Evolutionary conservation across 2,888 invertebrate genomes (phyloP).

Genomic region (Ligdia adustata): DNA sequence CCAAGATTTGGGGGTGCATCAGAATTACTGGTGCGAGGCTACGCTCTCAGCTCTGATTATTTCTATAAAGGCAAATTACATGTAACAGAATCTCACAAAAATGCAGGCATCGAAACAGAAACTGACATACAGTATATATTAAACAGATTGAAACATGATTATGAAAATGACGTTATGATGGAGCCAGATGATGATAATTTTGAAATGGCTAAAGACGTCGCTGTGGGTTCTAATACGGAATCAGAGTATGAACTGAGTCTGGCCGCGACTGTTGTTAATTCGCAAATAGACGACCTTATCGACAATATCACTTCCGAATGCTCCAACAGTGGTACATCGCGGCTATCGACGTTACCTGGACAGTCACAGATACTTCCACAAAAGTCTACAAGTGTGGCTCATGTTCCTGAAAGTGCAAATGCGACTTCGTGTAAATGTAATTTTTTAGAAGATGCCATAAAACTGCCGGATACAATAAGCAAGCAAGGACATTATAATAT

Average conservation of each 20-base stretch:
- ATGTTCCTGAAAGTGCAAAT: slow-evolving; percentile 34
- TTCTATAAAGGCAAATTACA: slow-evolving; percentile 63
- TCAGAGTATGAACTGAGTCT: slow-evolving; percentile 47
- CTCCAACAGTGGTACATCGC: slow-evolving; percentile 27
- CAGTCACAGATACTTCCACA: no score
- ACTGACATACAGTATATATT: slow-evolving; percentile 50
- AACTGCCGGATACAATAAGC: slow-evolving; percentile 33
- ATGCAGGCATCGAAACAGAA: slow-evolving; percentile 48
- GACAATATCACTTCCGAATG: slow-evolving; percentile 45
- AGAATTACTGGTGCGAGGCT: slow-evolving; percentile 60
- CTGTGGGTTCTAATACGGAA: slow-evolving; percentile 35
- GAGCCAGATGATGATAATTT: slow-evolving; percentile 46
- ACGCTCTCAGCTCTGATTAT: slow-evolving; percentile 57
- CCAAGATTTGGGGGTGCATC: slow-evolving; percentile 52
- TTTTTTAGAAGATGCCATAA: slow-evolving; percentile 21
- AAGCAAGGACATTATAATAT: slow-evolving; percentile 35
- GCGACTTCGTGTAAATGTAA: slow-evolving; percentile 32
- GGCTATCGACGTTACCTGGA: background rate
- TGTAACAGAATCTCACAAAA: slow-evolving; percentile 46
- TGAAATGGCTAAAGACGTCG: slow-evolving; percentile 34
- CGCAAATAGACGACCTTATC: slow-evolving; percentile 50
- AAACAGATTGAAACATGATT: slow-evolving; percentile 51
- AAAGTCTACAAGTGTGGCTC: no score
- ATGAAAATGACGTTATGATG: slow-evolving; percentile 53
- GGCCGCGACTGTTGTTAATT: slow-evolving; percentile 46